Percentiles rank a stretch among this genome's conserved stretches.
Evolutionary conservation across 2,888 invertebrate species (phyloP).

Genomic region (Epinotia bilunana): DNA sequence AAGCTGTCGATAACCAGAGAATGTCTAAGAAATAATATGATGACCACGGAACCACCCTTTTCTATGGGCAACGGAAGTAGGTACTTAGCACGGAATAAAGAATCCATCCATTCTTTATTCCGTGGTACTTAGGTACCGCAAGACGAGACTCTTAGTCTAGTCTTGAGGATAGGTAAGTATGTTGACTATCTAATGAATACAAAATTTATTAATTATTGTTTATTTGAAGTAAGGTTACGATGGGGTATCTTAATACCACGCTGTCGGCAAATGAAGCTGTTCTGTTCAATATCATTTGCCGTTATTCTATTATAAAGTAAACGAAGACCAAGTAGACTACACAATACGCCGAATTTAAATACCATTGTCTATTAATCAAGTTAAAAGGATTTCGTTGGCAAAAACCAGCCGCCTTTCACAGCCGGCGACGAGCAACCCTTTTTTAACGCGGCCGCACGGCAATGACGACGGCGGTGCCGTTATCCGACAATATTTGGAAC

Average conservation of each 20-base stretch:
- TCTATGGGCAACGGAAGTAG: background rate
- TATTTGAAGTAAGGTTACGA: background rate
- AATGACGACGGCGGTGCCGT: constrained; percentile 62
- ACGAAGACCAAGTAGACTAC: constrained; percentile 58
- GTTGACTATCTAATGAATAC: too few species aligned
- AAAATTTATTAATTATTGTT: background rate
- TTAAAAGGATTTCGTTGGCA: constrained; percentile 74
- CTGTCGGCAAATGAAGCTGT: constrained; percentile 9
- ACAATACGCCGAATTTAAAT: constrained; percentile 69
- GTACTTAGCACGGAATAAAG: too few species aligned
- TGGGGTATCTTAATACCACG: constrained; percentile 3
- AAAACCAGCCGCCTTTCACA: constrained; percentile 66
- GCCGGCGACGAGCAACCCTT: constrained; percentile 73
- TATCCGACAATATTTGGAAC: constrained; percentile 72
- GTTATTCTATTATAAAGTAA: constrained; percentile 51
- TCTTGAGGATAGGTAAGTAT: background rate
- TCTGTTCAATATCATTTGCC: constrained; percentile 39
- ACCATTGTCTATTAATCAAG: constrained; percentile 78
- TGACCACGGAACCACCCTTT: background rate
- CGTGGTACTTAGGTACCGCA: too few species aligned
- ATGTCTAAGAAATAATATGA: background rate
- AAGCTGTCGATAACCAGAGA: background rate
- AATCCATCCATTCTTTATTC: too few species aligned
- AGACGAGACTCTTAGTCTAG: background rate
- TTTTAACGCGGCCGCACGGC: constrained; percentile 61